phyloP scores from a whole-genome alignment of 2,797 vertebrate species.

The Leucoraja ocellata region DNA sequence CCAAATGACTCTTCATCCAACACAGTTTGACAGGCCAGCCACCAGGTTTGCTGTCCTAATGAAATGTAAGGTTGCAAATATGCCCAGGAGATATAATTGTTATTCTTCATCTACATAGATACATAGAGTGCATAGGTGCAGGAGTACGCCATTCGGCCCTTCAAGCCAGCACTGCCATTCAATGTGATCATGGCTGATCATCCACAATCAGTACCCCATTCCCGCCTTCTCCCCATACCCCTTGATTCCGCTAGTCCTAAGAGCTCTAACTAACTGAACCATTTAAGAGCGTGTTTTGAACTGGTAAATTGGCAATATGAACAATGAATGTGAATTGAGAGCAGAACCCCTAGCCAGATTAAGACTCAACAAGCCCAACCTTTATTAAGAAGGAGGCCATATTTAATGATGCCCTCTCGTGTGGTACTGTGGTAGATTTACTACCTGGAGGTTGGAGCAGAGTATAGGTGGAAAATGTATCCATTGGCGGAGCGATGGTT shows the following conservation, averaged over 20 bases:
- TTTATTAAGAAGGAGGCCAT: not conserved
- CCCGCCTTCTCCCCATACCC: no score
- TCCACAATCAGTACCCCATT: no score
- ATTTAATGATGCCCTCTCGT: not conserved
- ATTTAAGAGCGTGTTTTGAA: not conserved
- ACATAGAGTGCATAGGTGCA: no score
- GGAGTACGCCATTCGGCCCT: no score
- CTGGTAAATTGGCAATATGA: not conserved
- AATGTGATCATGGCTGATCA: no score
- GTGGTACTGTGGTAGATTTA: not conserved
- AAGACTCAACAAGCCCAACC: not conserved
- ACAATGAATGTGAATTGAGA: not conserved
- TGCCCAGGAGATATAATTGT: not conserved
- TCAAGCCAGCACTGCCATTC: no score
- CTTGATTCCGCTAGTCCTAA: no score
- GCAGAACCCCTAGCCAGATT: not conserved
- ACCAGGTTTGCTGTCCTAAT: not conserved
- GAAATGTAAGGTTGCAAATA: not conserved
- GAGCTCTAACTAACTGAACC: no score
- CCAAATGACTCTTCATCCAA: not conserved
- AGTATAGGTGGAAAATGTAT: not conserved
- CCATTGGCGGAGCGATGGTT: not conserved
- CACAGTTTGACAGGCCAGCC: not conserved
- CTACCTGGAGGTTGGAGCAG: not conserved
- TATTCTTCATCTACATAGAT: not conserved